Base-by-base conservation (phyloP, 2,113 vertebrate species). In the Spea bombifrons region DNA sequence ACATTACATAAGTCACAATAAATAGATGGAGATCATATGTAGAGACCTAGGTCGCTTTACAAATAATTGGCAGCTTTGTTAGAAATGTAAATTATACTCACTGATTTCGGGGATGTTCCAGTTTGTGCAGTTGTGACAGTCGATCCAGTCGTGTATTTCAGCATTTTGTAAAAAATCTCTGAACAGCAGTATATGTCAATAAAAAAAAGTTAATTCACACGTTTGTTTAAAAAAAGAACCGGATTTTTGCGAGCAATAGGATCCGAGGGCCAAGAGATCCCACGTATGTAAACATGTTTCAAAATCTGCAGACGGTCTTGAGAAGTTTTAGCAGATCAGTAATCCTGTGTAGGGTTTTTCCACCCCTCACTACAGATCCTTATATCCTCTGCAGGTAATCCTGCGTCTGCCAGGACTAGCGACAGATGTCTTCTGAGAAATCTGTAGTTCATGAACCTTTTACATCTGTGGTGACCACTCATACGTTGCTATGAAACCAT, bases 81-180 rank as follows among this genome's bases (percentile, higher is more conserved):
- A 30, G 30, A 30, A 30, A 30, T 1, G 30, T 30, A 30, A 30
- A 30, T 12, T 15, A 17, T 78, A 80, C 78, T 80, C 46, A 80
- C 78, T 3, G 78, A 44, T 80, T 80, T 80, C 5, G 17, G 71
- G 7, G 78, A 4, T 61, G n/a, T 44, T 9, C 7, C 74, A 8
- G 64, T n/a, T 13, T 80, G 71, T 48, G 78, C 48, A 9, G 71
- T 80, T 49, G 65, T 80, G 12, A 80, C 64, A 61, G 71, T 74
- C 0, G 71, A 50, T 0, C 15, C 78, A 5, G 63, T 66, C 16
- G 53, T 74, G 47, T 80, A 74, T 68, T 71, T 66, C 78, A 80
- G 67, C 78, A 80, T 80, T 57, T 80, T 80, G 66, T 12, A 17
- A 47, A 30, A 30, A 30, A 30, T 10, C 4, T 57, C 5, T 7